A percentile compares a stretch with the other conserved stretches of the same genome.
These are phyloP conservation scores for Hypothenemus hampei DNA, from an alignment of 1,140 invertebrate species.

Conservation along the genomic window DNA sequence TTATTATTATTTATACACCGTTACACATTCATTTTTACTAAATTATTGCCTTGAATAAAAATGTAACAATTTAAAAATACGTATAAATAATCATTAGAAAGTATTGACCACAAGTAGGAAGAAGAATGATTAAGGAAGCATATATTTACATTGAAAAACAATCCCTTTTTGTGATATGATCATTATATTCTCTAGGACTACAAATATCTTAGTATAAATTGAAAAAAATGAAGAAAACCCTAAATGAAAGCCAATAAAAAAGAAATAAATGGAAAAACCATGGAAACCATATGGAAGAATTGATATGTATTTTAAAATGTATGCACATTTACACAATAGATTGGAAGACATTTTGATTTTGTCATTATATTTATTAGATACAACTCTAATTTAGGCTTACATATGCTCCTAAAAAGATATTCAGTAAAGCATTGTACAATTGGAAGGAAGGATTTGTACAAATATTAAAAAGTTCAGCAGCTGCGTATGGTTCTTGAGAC, in stretches of 20 bases:
- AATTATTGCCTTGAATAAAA: background rate
- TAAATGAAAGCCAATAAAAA: no score
- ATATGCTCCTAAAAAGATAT: no score
- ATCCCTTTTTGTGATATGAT: constrained; percentile 33
- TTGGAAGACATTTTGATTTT: constrained; percentile 31
- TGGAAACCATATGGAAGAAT: background rate
- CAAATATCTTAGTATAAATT: no score
- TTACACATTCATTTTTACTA: background rate
- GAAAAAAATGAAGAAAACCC: no score
- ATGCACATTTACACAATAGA: constrained; percentile 14
- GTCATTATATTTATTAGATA: constrained; percentile 22
- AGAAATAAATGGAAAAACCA: no score
- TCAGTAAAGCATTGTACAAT: no score
- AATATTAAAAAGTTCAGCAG: no score
- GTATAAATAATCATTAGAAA: constrained; percentile 15
- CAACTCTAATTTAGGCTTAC: no score
- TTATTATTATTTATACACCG: background rate
- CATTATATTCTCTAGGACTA: constrained; percentile 34
- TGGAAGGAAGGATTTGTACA: no score
- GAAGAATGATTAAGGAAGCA: constrained; percentile 27
- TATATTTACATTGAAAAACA: constrained; percentile 27
- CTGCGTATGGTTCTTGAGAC: no score
- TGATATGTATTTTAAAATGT: background rate
- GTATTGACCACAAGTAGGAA: constrained; percentile 46
- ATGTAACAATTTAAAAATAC: background rate